Conservation (phyloP, 2,888 invertebrate species). For the Sphaeridia pumilis region DNA sequence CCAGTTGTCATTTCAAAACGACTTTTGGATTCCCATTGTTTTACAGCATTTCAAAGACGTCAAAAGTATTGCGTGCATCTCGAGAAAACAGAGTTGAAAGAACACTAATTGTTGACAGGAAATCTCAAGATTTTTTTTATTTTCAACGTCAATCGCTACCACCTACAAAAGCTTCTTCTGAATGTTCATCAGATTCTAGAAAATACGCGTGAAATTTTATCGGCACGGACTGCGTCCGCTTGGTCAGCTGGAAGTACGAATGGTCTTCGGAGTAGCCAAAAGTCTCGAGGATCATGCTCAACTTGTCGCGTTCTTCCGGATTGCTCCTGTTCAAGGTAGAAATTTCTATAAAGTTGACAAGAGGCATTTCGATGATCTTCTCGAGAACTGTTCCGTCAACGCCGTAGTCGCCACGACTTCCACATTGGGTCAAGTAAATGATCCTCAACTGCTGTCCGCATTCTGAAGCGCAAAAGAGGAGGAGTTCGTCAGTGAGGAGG, state of each 20-base stretch:
- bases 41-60: too few species aligned
- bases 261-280: slow-evolving; percentile 26
- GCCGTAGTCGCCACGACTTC: slow-evolving; percentile 20
- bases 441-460: slow-evolving; percentile 13
- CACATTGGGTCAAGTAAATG: slow-evolving; percentile 27
- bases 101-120: too few species aligned
- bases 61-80: too few species aligned
- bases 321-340: slow-evolving; percentile 24
- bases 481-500: slow-evolving; percentile 25
- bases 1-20: too few species aligned
- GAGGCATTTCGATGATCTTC: slow-evolving; percentile 20
- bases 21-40: too few species aligned
- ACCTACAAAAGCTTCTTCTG: neutral
- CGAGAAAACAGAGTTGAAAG: too few species aligned
- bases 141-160: too few species aligned
- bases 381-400: slow-evolving; percentile 29
- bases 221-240: slow-evolving; percentile 15
- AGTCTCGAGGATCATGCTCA: slow-evolving; percentile 27
- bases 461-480: slow-evolving; percentile 15
- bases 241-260: slow-evolving; percentile 25
- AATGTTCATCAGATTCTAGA: neutral
- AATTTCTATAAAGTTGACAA: slow-evolving; percentile 26
- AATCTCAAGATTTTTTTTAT: too few species aligned
- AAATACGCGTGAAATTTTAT: slow-evolving; percentile 16
- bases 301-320: slow-evolving; percentile 20